Percentiles rank a stretch among this genome's conserved stretches.
Evolutionary conservation across 2,888 invertebrate species (phyloP).

Genomic region (Caenorhabditis sp.): DNA sequence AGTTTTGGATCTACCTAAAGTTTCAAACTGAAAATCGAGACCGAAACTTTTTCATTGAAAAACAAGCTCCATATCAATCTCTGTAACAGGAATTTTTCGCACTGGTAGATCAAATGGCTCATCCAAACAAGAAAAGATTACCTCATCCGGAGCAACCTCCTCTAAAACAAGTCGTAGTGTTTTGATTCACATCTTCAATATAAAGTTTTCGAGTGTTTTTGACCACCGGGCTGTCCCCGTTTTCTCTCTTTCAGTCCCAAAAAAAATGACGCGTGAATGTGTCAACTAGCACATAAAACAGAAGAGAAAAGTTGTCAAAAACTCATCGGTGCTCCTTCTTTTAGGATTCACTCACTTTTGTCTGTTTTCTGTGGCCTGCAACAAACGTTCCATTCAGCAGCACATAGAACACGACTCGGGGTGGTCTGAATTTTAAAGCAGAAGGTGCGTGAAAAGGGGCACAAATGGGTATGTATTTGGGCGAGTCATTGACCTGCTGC

Average conservation of each 20-base stretch:
- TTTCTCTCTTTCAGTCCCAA: background rate
- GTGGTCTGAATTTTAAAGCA: constrained; percentile 27
- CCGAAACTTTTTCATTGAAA: no score
- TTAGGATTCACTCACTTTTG: constrained; percentile 7
- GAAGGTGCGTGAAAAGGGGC: background rate
- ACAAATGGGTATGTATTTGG: background rate
- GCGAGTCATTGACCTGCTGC: constrained; percentile 22
- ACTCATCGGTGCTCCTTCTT: constrained; percentile 16
- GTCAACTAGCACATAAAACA: constrained; percentile 35
- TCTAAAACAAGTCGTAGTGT: background rate
- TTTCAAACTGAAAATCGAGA: no score
- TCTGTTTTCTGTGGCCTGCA: constrained; percentile 12
- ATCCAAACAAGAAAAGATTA: constrained; percentile 4
- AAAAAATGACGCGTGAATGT: constrained; percentile 37
- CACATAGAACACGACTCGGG: background rate
- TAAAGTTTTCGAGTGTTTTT: constrained; percentile 38
- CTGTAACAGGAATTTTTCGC: no score
- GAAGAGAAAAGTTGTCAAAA: constrained; percentile 37
- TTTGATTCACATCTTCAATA: background rate
- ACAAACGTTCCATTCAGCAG: constrained; percentile 1
- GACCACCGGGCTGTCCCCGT: constrained; percentile 26
- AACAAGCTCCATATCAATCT: no score
- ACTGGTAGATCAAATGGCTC: no score
- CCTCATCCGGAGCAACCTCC: background rate
- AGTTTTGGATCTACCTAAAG: no score